Percentiles rank a stretch among this genome's conserved stretches.
Conservation (phyloP, 2,113 vertebrate species). For the Fulmarus glacialis region DNA sequence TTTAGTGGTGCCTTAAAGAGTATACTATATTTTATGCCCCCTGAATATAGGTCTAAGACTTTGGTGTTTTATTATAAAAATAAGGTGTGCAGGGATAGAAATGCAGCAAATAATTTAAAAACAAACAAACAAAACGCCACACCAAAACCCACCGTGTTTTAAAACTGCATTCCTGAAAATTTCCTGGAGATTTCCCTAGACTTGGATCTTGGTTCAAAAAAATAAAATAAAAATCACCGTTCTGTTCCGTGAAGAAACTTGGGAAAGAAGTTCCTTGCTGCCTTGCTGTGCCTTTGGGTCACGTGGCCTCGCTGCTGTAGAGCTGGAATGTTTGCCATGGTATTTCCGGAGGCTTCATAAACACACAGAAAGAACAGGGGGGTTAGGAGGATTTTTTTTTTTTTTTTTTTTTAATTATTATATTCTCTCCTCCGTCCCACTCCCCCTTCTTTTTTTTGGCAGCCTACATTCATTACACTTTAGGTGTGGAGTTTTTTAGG, state of each 20-base stretch:
- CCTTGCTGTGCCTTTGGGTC: conserved; percentile 73
- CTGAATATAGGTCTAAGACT: not conserved
- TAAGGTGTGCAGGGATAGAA: not conserved
- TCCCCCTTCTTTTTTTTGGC: not conserved
- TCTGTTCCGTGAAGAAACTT: conserved; percentile 68
- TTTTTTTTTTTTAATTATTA: not conserved
- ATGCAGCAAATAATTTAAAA: not conserved
- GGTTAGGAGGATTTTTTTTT: not conserved
- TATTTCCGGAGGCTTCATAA: conserved; percentile 84
- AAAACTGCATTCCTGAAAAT: not conserved
- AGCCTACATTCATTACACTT: not conserved
- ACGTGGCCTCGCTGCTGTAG: conserved; percentile 71
- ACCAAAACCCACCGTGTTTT: not conserved
- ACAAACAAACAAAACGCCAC: not conserved
- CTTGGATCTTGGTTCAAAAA: not conserved
- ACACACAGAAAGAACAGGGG: conserved; percentile 45
- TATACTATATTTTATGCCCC: not conserved
- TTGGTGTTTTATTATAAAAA: not conserved
- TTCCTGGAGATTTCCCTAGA: not conserved
- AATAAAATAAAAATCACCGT: not conserved
- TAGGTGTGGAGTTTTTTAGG: not conserved
- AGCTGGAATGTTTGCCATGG: conserved; percentile 80
- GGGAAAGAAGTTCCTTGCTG: conserved; percentile 73
- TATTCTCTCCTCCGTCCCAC: fast-evolving
- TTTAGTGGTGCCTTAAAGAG: not conserved